Conservation (phyloP, 2,113 vertebrate genomes). For the Hydropotes inermis region DNA sequence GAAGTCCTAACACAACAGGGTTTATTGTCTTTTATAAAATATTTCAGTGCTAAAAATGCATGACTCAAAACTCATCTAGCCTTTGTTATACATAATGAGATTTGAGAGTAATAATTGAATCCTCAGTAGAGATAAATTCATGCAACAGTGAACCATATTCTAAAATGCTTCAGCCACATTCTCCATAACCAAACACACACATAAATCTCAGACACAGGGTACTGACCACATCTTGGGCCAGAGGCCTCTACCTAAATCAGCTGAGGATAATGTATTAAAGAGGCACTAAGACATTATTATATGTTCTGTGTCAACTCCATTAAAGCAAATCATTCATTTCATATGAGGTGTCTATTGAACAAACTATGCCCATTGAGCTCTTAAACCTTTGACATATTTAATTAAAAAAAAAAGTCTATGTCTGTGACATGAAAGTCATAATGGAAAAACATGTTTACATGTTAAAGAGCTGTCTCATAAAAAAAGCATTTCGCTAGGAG, state of each 20-base stretch:
- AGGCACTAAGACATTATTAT: not conserved
- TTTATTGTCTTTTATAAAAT: not conserved
- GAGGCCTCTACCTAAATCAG: not conserved
- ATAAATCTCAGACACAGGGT: not conserved
- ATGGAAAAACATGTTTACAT: constrained; percentile 60
- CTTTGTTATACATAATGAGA: not conserved
- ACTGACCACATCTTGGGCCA: not conserved
- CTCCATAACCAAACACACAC: not conserved
- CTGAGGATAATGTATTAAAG: not conserved
- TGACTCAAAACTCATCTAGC: not conserved
- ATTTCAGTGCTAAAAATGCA: not conserved
- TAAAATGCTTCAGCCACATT: not conserved
- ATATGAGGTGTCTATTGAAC: not conserved
- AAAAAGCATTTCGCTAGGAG: constrained; percentile 62
- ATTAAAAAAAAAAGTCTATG: constrained; percentile 11
- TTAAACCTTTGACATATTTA: not conserved
- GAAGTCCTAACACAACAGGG: not conserved
- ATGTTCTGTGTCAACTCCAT: not conserved
- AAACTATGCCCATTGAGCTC: not conserved
- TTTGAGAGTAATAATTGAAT: not conserved
- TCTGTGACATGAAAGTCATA: constrained; percentile 65
- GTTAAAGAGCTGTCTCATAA: constrained; percentile 73
- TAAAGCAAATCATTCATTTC: not conserved
- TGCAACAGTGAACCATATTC: not conserved
- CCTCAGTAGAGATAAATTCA: not conserved